phyloP scores from a whole-genome alignment of 2,797 vertebrate genomes.

The Liasis olivaceus region DNA sequence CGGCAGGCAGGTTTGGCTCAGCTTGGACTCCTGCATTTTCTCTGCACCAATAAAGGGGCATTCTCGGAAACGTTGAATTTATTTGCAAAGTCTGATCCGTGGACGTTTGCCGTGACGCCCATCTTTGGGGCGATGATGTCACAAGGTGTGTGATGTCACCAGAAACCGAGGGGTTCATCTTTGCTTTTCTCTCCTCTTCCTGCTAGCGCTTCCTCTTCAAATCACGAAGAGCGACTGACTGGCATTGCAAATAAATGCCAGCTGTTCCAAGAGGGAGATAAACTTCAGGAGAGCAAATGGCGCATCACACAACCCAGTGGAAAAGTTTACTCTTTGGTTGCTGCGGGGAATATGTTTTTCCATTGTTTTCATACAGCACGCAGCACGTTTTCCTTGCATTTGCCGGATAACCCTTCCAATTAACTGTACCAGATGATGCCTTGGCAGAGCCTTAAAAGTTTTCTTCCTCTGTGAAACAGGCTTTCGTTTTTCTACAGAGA shows the following conservation, averaged over 20 bases:
- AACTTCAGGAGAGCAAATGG: not conserved
- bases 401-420: not conserved
- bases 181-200: not conserved
- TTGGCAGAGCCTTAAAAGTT: no score
- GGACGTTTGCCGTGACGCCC: no score
- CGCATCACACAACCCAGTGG: slow-evolving; percentile 9
- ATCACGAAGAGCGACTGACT: slow-evolving; percentile 42
- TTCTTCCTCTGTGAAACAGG: no score
- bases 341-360: slow-evolving; percentile 18
- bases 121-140: no score
- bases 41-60: slow-evolving; percentile 50
- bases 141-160: no score
- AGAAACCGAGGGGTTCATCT: no score
- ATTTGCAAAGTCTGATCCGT: slow-evolving; percentile 41
- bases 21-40: slow-evolving; percentile 38
- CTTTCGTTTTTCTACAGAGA: no score
- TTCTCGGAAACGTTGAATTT: slow-evolving; percentile 48
- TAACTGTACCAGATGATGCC: not conserved
- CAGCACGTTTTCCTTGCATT: not conserved
- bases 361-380: not conserved
- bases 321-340: not conserved
- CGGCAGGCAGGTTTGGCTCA: slow-evolving; percentile 38
- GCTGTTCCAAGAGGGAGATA: slow-evolving; percentile 24
- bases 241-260: slow-evolving; percentile 11
- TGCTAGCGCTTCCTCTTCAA: rapidly evolving